Base-by-base conservation (phyloP, 2,113 vertebrate genomes). In the Pavo muticus region DNA sequence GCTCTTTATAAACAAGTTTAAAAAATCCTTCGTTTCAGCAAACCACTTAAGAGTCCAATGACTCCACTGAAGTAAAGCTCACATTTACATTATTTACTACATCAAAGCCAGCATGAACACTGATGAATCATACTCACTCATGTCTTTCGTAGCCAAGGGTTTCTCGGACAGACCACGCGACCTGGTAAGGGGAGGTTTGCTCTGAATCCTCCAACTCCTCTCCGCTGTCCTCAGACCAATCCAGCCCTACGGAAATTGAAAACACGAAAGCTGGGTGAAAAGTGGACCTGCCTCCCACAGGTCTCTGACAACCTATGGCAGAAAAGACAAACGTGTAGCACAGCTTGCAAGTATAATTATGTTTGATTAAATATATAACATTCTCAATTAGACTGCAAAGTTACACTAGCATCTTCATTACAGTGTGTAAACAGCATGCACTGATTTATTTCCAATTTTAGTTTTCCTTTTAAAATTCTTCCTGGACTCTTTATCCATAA, bases 161-260 rank as follows among this genome's bases (percentile, higher is more conserved):
- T 95, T 99, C 98, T 96, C 98, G 97, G 84, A 98, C 97, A 94
- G 98, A 99, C 99, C 99, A 99, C 0, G 98, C 98, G 92, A 97
- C 98, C 95, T 98, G 98, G 96, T 98, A 98, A 50, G 98, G 98
- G 37, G 98, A 98, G 70, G 98, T 96, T 93, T 98, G 98, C 84
- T 99, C 98, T 16, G 98, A 96, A 94, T 99, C 98, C 75, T 99
- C 99, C 78, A 98, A 97, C 45, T 99, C 98, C 88, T 99, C 99
- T 90, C 98, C 98, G 82, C 99, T 99, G 95, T 99, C 99, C 97
- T 99, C 99, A 87, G 99, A 99, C 99, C 99, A 99, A 97, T 99
- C 99, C 98, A 99, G 95, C 73, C 99, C 99, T 99, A 96, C 39
- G 9, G 54, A 42, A 92, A 69, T 52, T 68, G 78, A 84, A 95